Conservation (phyloP, 2,113 vertebrate species). For the Semicossyphus pulcher region DNA sequence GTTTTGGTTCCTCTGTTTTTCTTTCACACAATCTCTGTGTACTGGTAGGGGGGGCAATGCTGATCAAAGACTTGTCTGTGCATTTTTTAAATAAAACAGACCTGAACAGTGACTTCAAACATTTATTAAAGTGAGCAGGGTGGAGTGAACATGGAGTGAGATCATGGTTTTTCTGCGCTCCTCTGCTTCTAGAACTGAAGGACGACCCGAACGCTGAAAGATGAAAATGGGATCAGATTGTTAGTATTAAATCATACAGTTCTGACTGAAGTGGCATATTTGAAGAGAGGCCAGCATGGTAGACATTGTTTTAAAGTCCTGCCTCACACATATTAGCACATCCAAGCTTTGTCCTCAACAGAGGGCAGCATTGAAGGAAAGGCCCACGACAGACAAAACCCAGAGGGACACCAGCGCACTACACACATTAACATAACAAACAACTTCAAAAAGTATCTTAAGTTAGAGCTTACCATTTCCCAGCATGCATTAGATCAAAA, state of each 20-base stretch:
- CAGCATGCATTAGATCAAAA: conserved; percentile 86
- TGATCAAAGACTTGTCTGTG: conserved; percentile 50
- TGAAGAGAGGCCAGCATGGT: not conserved
- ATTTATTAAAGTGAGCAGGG: conserved; percentile 49
- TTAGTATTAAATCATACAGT: not conserved
- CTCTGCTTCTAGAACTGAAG: conserved; percentile 44
- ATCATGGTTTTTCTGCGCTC: not conserved
- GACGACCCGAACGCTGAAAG: conserved; percentile 59
- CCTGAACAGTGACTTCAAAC: conserved; percentile 28
- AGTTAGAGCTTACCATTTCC: conserved; percentile 79
- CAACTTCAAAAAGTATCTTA: not conserved
- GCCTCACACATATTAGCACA: not conserved
- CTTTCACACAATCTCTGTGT: conserved; percentile 6
- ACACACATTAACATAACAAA: conserved; percentile 12
- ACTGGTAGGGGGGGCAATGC: not conserved
- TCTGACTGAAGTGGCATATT: not conserved
- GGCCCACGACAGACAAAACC: not conserved
- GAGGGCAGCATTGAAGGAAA: conserved; percentile 38
- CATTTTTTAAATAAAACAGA: conserved; percentile 38
- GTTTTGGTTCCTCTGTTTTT: conserved; percentile 34
- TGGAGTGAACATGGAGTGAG: conserved; percentile 2
- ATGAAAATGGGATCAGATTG: not conserved
- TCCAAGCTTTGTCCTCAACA: conserved; percentile 39
- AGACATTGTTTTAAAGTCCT: not conserved
- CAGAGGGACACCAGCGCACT: not conserved